phyloP scores from a whole-genome alignment of 1,140 invertebrate species.

The Cydia fagiglandana region DNA sequence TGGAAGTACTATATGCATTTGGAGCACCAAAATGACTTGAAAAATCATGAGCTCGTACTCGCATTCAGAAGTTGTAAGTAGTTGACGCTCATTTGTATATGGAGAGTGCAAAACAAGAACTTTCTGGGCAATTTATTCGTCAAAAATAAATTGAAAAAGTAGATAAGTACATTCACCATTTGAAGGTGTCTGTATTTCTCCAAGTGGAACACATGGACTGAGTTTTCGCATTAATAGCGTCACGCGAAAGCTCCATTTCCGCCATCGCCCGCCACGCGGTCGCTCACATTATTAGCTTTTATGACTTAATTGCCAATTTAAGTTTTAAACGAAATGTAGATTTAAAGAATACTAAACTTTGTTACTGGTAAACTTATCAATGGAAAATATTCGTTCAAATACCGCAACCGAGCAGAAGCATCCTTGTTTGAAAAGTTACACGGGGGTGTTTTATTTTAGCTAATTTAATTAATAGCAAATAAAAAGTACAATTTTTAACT shows the following conservation, averaged over 20 bases:
- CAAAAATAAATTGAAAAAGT: too few species aligned
- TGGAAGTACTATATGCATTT: too few species aligned
- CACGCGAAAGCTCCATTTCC: conserved; percentile 30
- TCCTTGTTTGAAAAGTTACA: too few species aligned
- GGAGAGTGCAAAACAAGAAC: too few species aligned
- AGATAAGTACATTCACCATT: not conserved
- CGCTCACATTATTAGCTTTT: conserved; percentile 14
- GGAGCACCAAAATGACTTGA: too few species aligned
- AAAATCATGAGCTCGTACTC: too few species aligned
- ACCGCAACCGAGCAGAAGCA: too few species aligned
- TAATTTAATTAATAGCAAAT: not conserved
- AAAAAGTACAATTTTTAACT: not conserved
- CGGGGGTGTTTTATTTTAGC: too few species aligned
- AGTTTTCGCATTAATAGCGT: conserved; percentile 20
- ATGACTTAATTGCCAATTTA: conserved; percentile 26
- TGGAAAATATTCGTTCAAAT: too few species aligned
- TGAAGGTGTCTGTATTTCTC: not conserved
- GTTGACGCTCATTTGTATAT: too few species aligned
- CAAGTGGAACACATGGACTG: conserved; percentile 8
- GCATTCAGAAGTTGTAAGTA: too few species aligned
- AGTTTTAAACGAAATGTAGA: not conserved
- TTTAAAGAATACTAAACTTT: not conserved
- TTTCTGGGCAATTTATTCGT: too few species aligned
- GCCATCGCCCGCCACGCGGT: conserved; percentile 1
- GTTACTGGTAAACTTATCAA: not conserved